Base-by-base conservation (phyloP, 2,888 invertebrate species). In the Digitonthophagus gazella region DNA sequence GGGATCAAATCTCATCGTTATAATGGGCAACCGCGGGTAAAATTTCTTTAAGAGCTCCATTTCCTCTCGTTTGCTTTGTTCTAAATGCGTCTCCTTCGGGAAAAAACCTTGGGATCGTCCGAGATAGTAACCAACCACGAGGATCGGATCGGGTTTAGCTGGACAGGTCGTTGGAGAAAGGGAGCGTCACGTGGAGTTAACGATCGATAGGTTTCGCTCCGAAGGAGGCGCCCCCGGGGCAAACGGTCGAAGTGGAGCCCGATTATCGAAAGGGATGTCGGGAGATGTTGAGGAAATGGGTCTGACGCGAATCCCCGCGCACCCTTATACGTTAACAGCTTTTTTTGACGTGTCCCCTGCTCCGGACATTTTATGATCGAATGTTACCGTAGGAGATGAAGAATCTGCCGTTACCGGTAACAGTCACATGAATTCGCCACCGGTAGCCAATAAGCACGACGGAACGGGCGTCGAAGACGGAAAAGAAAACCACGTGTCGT, bases 401-500 rank as follows among this genome's bases (percentile, higher is more conserved):
- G 88, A 87, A 75, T 83, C 85, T 5, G 84, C 86, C 70, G 86
- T 88, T 72, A 87, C 87, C 67, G 86, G 87, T 71, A 86, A 86
- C 77, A 86, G 86, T 76, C 86, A 86, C 74, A 83, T 85, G 79
- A 83, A 83, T 68, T 84, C 85, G 67, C 83, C 81, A 65, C 81
- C 82, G 11, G 79, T 80, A 57, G 80, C 82, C 71, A 88, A 88
- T 80, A 86, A 86, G 76, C 87, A 87, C 74, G 83, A 83, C 58
- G 78, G 79, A 22, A 79, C 79, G 66, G 79, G 79, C 44, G 78
- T 78, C 61, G 82, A 79, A 71, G 81, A 89, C 81, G 86, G 85
- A 54, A 90, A 89, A 74, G 89, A 87, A 71, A 88, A 88, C 77
- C 89, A 89, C 74, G 87, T 88, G n/a, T 82, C 82, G 61, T 78